A percentile compares a stretch with the other conserved stretches of the same genome.
Evolutionary conservation across 1,140 invertebrate species (phyloP).

Genomic region (Homarus americanus): DNA sequence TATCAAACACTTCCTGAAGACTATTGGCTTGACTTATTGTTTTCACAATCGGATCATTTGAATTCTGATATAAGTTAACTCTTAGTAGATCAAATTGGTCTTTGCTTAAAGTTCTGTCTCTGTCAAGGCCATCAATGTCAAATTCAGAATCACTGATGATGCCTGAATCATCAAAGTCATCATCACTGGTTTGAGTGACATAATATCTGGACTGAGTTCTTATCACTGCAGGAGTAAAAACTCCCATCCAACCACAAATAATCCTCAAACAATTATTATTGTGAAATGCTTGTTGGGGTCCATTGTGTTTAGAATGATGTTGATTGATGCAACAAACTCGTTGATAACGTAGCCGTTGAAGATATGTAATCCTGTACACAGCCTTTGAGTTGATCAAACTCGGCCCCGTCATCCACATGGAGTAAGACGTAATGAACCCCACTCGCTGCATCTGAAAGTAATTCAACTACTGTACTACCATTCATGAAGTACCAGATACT

Average conservation of each 20-base stretch:
- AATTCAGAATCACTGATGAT: slow-evolving; percentile 56
- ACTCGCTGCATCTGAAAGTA: slow-evolving; percentile 8
- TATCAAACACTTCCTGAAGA: slow-evolving; percentile 64
- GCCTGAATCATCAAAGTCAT: slow-evolving; percentile 21
- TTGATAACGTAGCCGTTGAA: not conserved
- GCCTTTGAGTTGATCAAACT: not conserved
- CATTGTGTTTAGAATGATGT: not conserved
- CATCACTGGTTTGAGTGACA: not conserved
- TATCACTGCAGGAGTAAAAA: not conserved
- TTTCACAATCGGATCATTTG: slow-evolving; percentile 42
- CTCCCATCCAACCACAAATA: not conserved
- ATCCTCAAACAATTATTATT: not conserved
- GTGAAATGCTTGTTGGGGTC: not conserved
- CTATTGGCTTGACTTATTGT: slow-evolving; percentile 40
- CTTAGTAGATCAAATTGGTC: slow-evolving; percentile 40
- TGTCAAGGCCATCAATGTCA: slow-evolving; percentile 19
- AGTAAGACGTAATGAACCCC: not conserved
- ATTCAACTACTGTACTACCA: not conserved
- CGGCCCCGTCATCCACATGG: not conserved
- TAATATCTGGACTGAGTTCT: slow-evolving; percentile 8
- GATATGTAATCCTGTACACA: not conserved
- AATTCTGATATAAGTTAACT: slow-evolving; percentile 31
- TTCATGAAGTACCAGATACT: not conserved
- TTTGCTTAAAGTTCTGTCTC: slow-evolving; percentile 17
- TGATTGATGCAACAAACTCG: not conserved